phyloP scores from a whole-genome alignment of 2,888 invertebrate genomes.

The Eupithecia dodoneata region DNA sequence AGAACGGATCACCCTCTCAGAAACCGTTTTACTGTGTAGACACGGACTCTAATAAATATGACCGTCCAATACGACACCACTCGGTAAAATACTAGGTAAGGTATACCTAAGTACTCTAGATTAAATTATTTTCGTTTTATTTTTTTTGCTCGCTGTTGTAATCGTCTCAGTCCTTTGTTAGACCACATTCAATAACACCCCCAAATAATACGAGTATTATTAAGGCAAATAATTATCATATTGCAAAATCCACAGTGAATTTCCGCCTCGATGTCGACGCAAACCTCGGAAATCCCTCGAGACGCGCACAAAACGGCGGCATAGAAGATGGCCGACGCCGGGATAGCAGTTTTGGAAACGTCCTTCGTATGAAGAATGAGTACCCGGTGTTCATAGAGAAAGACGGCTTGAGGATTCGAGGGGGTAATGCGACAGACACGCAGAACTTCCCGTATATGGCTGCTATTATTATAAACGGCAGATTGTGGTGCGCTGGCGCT shows the following conservation, averaged over 20 bases:
- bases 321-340: constrained; percentile 46
- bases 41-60: too few species aligned
- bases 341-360: constrained; percentile 39
- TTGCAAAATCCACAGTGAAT: background rate
- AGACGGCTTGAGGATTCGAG: constrained; percentile 53
- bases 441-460: constrained; percentile 75
- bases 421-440: constrained; percentile 64
- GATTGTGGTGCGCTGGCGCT: constrained; percentile 76
- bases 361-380: constrained; percentile 58
- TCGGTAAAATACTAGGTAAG: too few species aligned
- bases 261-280: constrained; percentile 3
- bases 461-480: constrained; percentile 72
- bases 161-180: too few species aligned
- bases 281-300: background rate
- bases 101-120: too few species aligned
- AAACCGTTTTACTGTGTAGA: too few species aligned
- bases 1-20: too few species aligned
- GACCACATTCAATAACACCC: too few species aligned
- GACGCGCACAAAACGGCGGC: constrained; percentile 17
- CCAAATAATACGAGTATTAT: too few species aligned
- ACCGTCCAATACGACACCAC: too few species aligned
- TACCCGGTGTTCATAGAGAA: constrained; percentile 43
- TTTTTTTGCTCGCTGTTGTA: too few species aligned
- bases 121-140: too few species aligned
- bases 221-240: too few species aligned